phyloP scores from a whole-genome alignment of 2,797 vertebrate species.

The Aplochiton taeniatus region DNA sequence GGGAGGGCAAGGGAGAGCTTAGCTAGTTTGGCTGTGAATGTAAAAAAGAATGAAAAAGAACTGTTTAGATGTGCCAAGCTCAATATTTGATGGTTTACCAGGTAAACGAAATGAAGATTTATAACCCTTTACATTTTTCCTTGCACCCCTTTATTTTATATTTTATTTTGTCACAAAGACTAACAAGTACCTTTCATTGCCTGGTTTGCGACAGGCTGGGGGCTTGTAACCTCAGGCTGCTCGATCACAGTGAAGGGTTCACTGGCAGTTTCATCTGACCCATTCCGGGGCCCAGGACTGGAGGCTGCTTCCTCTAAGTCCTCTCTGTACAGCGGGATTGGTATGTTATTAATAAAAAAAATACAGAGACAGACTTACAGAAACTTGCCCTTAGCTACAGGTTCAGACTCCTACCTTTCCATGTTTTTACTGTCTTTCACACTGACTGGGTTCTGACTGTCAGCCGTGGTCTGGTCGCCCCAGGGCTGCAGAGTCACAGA shows the following conservation, averaged over 20 bases:
- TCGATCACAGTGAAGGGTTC: constrained; percentile 71
- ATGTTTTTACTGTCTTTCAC: constrained; percentile 50
- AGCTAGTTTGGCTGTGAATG: constrained; percentile 82
- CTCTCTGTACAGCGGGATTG: constrained; percentile 45
- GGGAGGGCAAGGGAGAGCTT: constrained; percentile 89
- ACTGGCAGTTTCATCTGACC: constrained; percentile 47
- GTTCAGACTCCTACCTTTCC: constrained; percentile 59
- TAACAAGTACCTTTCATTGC: constrained; percentile 79
- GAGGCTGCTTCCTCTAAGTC: constrained; percentile 39
- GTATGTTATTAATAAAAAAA: constrained; percentile 6
- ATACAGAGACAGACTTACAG: too few relatives aligned
- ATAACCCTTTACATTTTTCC: neutral
- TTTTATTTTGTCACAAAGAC: neutral
- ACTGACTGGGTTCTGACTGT: constrained; percentile 28
- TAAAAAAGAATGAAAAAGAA: constrained; percentile 18
- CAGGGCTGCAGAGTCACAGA: constrained; percentile 68
- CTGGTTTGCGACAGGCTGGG: constrained; percentile 74
- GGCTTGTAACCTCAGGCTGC: constrained; percentile 71
- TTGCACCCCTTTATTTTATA: neutral
- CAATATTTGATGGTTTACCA: too few relatives aligned
- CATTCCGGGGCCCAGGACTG: constrained; percentile 21
- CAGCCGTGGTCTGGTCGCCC: constrained; percentile 63
- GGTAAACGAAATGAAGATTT: neutral
- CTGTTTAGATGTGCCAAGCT: neutral
- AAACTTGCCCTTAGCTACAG: neutral